Evolutionary conservation across 2,797 vertebrate genomes (phyloP), one percentile per base, ranked within the genome.

Genomic region (Microcaecilia unicolor): DNA sequence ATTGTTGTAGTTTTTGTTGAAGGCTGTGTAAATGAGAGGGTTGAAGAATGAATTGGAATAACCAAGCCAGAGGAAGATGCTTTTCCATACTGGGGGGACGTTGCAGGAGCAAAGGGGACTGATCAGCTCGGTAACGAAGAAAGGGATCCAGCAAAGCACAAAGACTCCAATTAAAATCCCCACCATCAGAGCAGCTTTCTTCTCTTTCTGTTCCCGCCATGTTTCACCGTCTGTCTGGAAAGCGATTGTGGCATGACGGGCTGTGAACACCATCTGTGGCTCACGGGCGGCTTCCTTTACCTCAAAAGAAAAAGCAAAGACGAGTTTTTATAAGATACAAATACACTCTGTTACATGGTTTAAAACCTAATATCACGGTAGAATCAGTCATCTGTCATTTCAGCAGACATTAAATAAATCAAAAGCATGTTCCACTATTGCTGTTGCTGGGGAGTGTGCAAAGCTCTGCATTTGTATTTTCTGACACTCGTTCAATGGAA

Each of bases 21-120:
- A 91, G 32, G 90, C 81, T 22, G 84, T 89, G 58, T 91, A 92
- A 45, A 93, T 89, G 42, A 92, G 74, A 3, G 87, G 87, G 56
- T 90, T 92, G 44, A 93, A 86, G 55, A 88, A 92, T 42, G 87
- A 90, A 69, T 90, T 91, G 53, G 88, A 91, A 68, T 90, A 89
- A 24, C 88, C 87, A 8, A 90, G 85, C 90, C 88, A 92, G 37
- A 92, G 84, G 52, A 91, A 90, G 48, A 89, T 77, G 51, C 13
- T 85, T 58, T 33, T 78, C 61, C 15, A 89, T 76, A 59, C 38
- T 9, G 59, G 65, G 14, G 72, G 80, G 67, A 28, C 67, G 55
- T 29, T 83, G 34, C 15, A 85, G 63, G 62, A 85, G 72, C 48
- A 90, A 61, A 34, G 80, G 33, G 67, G 72, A 30, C 24, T 87